These are phyloP conservation scores for Urocyon cinereoargenteus DNA, from an alignment of 2,797 vertebrate species.

Conservation along the genomic window DNA sequence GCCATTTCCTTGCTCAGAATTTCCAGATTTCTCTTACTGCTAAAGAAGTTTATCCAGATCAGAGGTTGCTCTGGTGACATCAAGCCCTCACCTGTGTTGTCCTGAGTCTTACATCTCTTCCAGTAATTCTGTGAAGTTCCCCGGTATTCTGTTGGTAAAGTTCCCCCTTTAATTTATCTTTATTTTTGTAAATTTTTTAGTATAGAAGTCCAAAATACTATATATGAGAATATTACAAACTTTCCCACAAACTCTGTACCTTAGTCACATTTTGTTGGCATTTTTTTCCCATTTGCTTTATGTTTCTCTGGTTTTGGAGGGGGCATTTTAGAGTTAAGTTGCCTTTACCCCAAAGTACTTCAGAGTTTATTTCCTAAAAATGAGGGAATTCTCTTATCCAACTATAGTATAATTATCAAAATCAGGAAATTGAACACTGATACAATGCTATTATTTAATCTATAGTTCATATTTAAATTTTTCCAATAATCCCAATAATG, in stretches of 20 bases:
- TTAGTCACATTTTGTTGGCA: slow-evolving; percentile 5
- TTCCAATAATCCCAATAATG: slow-evolving; percentile 9
- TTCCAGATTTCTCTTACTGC: not conserved
- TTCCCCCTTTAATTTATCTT: not conserved
- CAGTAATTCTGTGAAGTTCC: not conserved
- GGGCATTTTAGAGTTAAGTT: slow-evolving; percentile 45
- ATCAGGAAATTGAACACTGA: not conserved
- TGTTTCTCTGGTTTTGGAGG: not conserved
- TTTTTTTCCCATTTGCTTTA: slow-evolving; percentile 11
- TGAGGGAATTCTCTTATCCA: not conserved
- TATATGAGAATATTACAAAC: slow-evolving; percentile 16
- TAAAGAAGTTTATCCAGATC: not conserved
- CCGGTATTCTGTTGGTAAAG: slow-evolving; percentile 16
- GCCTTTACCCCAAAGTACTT: slow-evolving; percentile 32
- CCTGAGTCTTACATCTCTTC: not conserved
- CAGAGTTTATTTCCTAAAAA: slow-evolving; percentile 44
- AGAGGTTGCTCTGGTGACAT: not conserved
- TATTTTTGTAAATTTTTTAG: slow-evolving; percentile 42
- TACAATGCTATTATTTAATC: slow-evolving; percentile 27
- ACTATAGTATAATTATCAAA: slow-evolving; percentile 19
- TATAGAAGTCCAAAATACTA: not conserved
- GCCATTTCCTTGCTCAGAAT: not conserved
- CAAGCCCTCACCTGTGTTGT: not conserved
- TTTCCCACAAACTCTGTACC: not conserved
- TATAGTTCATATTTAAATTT: not conserved